phyloP scores from a whole-genome alignment of 2,888 invertebrate species.

The Leucophora obtusa region DNA sequence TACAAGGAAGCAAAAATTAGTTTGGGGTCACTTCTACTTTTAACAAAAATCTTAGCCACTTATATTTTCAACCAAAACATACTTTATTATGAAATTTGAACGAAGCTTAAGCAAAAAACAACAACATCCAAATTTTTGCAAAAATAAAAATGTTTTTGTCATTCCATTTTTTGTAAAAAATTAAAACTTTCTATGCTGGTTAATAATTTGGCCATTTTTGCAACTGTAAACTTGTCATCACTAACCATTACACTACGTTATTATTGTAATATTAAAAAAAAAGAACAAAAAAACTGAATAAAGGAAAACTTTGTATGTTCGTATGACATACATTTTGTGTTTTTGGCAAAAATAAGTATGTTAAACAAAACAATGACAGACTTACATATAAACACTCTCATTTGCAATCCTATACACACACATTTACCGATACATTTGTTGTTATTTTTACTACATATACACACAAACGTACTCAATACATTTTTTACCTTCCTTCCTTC shows the following conservation, averaged over 20 bases:
- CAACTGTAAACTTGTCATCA: background rate
- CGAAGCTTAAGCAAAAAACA: no score
- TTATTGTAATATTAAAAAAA: conserved; percentile 20
- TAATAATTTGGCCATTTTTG: background rate
- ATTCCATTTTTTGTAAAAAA: no score
- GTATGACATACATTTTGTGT: conserved; percentile 52
- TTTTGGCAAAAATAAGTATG: conserved; percentile 4
- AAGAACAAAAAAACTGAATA: background rate
- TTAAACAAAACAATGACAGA: background rate
- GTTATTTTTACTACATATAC: background rate
- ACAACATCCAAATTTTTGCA: no score
- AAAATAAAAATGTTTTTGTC: no score
- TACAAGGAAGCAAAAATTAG: no score
- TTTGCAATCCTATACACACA: background rate
- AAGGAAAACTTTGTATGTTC: background rate
- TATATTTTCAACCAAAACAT: no score
- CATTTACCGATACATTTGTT: no score
- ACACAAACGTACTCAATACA: conserved; percentile 25
- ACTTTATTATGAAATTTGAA: no score
- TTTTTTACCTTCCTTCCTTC: conserved; percentile 5
- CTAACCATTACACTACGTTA: conserved; percentile 16
- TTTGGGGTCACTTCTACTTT: no score
- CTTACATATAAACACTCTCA: conserved; percentile 20
- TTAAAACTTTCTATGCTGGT: background rate
- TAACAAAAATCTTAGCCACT: no score